phyloP scores from a whole-genome alignment of 2,888 invertebrate genomes.

The Nomada ferruginata region DNA sequence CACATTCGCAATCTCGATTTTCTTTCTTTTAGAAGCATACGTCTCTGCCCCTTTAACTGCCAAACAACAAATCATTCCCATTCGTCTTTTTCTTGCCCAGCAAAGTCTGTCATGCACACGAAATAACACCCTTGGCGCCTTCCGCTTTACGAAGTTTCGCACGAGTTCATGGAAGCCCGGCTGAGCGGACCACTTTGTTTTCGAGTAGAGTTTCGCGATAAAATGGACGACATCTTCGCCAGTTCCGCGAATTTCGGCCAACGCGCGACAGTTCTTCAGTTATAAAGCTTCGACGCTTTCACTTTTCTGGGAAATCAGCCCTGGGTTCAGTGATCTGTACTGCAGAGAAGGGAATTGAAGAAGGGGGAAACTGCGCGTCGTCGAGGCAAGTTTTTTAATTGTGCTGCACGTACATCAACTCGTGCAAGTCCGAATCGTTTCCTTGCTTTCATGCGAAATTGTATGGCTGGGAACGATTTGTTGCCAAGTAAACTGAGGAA shows the following conservation, averaged over 20 bases:
- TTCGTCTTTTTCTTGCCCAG: background rate
- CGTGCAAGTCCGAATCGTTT: background rate
- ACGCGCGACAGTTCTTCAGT: background rate
- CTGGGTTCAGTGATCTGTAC: background rate
- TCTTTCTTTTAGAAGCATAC: background rate
- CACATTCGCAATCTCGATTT: background rate
- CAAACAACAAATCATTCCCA: background rate
- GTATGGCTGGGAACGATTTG: background rate
- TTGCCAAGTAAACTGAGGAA: too few relatives aligned
- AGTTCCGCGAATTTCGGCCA: background rate
- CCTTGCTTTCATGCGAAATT: constrained; percentile 4
- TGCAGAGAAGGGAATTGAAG: background rate
- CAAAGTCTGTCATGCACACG: background rate
- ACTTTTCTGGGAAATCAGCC: background rate
- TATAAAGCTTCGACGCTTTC: constrained; percentile 1
- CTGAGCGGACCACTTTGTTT: background rate
- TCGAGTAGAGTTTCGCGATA: background rate
- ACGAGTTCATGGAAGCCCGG: background rate
- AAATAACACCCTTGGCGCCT: background rate
- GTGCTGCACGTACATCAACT: constrained; percentile 4
- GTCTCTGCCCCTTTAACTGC: background rate
- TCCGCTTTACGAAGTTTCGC: background rate
- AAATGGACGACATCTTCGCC: background rate
- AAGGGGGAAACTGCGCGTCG: background rate
- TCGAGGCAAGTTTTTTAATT: background rate